phyloP scores from a whole-genome alignment of 2,888 invertebrate species.

The Psylliodes chrysocephalus region DNA sequence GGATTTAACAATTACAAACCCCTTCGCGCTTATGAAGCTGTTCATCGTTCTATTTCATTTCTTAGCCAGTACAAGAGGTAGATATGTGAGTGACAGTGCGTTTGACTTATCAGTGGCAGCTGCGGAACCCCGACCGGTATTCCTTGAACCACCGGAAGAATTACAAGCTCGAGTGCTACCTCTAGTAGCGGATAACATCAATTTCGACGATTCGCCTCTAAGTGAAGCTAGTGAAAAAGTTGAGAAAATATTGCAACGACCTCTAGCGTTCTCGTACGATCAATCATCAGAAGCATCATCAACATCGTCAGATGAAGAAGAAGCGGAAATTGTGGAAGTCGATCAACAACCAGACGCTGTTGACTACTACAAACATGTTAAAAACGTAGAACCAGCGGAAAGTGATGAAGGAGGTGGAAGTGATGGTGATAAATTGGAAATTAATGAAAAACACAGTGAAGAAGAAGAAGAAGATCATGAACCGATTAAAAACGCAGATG shows the following conservation, averaged over 20 bases:
- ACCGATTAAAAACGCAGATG: too few species aligned
- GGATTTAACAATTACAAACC: neutral
- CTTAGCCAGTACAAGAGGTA: neutral
- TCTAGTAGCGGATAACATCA: constrained; percentile 43
- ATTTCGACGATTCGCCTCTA: constrained; percentile 34
- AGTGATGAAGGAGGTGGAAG: constrained; percentile 20
- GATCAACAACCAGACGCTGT: constrained; percentile 42
- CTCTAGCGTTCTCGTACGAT: constrained; percentile 56
- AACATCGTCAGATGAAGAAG: constrained; percentile 12
- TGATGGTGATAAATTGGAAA: constrained; percentile 21
- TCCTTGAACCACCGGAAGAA: constrained; percentile 42
- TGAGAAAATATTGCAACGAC: constrained; percentile 55
- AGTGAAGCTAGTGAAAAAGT: constrained; percentile 54
- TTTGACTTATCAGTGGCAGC: constrained; percentile 49
- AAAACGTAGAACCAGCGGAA: constrained; percentile 32
- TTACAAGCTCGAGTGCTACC: constrained; percentile 37
- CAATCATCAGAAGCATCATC: constrained; percentile 22
- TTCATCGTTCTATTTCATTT: constrained; percentile 11
- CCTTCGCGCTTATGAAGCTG: constrained; percentile 23
- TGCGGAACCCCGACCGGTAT: constrained; percentile 53
- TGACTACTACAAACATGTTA: constrained; percentile 46
- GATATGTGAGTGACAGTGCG: constrained; percentile 23
- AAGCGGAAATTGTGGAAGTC: constrained; percentile 28
- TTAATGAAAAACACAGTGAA: constrained; percentile 22
- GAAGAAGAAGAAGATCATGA: constrained; percentile 30